Conservation (phyloP, 2,888 invertebrate species). For the Lepidonotus clava region DNA sequence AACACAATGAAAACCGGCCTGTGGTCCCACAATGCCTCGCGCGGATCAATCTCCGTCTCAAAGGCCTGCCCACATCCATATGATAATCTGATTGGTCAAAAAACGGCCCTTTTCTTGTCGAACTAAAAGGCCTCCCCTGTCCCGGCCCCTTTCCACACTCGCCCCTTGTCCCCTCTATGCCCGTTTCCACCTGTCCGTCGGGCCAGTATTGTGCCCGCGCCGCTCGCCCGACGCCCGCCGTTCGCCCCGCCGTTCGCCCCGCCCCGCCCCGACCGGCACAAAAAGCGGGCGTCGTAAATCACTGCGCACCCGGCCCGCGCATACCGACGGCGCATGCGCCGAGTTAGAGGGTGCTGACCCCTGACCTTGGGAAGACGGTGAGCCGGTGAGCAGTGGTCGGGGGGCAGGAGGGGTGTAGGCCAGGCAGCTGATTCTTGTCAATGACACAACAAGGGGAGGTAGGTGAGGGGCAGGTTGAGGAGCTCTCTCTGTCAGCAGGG, state of each 20-base stretch:
- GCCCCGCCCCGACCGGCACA: not conserved
- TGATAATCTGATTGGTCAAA: too few species aligned
- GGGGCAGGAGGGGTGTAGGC: not conserved
- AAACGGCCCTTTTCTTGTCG: too few species aligned
- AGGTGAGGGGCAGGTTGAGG: not conserved
- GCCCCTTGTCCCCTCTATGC: too few species aligned
- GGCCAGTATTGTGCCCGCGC: too few species aligned
- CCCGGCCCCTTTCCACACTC: too few species aligned
- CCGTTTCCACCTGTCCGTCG: too few species aligned
- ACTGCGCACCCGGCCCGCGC: not conserved
- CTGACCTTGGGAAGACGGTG: not conserved
- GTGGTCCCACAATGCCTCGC: too few species aligned
- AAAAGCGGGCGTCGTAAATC: not conserved
- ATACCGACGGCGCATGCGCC: not conserved
- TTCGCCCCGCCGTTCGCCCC: not conserved
- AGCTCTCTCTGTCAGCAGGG: not conserved
- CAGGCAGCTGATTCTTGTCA: not conserved
- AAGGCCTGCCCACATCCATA: too few species aligned
- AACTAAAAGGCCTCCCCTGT: too few species aligned
- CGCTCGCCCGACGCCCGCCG: too few species aligned
- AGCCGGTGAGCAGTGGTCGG: not conserved
- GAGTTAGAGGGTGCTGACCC: conserved; percentile 1
- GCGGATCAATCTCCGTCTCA: too few species aligned
- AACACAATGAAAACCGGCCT: too few species aligned
- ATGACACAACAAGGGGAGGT: not conserved